These are phyloP conservation scores for Apotomis betuletana DNA, from an alignment of 2,888 invertebrate species.

Conservation along the genomic window DNA sequence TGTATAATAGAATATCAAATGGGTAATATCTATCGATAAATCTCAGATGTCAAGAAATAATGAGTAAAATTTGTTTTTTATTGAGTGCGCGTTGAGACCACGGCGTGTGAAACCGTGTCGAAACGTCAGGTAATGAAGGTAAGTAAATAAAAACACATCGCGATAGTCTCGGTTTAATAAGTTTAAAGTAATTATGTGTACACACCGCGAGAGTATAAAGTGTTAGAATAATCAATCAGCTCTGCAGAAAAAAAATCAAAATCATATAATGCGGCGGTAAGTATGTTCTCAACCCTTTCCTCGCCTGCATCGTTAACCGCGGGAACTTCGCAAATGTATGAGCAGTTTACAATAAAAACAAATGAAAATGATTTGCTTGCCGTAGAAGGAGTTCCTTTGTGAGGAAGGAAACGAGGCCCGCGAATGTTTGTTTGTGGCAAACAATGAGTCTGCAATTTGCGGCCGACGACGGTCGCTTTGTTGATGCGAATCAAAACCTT, in stretches of 20 bases:
- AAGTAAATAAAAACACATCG: too few relatives aligned
- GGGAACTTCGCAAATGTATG: constrained; percentile 45
- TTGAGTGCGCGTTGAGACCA: too few relatives aligned
- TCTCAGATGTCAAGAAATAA: too few relatives aligned
- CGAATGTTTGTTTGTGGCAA: constrained; percentile 77
- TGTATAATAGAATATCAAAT: too few relatives aligned
- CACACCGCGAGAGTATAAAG: too few relatives aligned
- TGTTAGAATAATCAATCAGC: too few relatives aligned
- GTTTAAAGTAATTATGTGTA: too few relatives aligned
- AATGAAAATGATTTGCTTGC: constrained; percentile 71
- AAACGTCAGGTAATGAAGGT: too few relatives aligned
- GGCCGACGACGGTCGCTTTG: constrained; percentile 71
- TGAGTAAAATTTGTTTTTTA: too few relatives aligned
- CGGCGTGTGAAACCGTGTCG: too few relatives aligned
- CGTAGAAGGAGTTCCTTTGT: constrained; percentile 77
- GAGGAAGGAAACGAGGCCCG: constrained; percentile 69
- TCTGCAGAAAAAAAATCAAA: background rate
- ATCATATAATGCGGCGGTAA: background rate
- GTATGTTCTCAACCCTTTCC: background rate
- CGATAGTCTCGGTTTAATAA: too few relatives aligned
- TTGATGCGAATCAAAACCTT: constrained; percentile 76
- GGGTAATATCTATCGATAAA: too few relatives aligned
- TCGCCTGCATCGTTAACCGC: constrained; percentile 23
- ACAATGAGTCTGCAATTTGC: constrained; percentile 81
- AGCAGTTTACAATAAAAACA: constrained; percentile 64